These are phyloP conservation scores for Geothlypis trichas DNA, from an alignment of 2,113 vertebrate species.

Conservation along the genomic window DNA sequence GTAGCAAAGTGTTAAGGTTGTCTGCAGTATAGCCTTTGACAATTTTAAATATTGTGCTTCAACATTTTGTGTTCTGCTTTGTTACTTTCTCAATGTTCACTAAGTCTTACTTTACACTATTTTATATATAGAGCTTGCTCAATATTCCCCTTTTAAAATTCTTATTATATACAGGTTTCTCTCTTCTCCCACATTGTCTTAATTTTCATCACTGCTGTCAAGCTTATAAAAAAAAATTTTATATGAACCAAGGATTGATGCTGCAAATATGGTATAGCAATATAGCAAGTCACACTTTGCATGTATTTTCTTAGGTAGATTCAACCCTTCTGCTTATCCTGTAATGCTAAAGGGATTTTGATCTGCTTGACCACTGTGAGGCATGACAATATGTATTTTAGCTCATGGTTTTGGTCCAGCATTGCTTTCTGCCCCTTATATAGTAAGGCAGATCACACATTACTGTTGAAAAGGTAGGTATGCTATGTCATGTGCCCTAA, in stretches of 20 bases:
- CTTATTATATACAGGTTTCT: not conserved
- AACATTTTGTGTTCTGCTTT: not conserved
- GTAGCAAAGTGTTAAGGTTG: not conserved
- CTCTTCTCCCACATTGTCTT: not conserved
- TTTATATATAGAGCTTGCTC: not conserved
- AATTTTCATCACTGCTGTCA: conserved; percentile 27
- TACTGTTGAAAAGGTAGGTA: not conserved
- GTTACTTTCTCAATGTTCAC: not conserved
- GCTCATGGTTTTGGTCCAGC: not conserved
- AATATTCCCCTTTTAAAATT: not conserved
- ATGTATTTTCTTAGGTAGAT: not conserved
- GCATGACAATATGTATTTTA: not conserved
- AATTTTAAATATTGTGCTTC: not conserved
- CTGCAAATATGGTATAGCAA: not conserved
- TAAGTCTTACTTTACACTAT: not conserved
- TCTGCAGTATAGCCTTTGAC: not conserved
- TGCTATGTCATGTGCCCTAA: not conserved
- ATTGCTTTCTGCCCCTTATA: not conserved
- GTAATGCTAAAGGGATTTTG: not conserved
- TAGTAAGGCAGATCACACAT: not conserved
- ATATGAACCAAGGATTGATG: not conserved
- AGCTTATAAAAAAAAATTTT: not conserved
- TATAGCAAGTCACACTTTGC: not conserved
- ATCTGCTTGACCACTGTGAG: not conserved
- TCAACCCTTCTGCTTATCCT: not conserved